These are phyloP conservation scores for Drosophila santomea DNA, from an alignment of 1,140 invertebrate genomes.

Conservation along the genomic window DNA sequence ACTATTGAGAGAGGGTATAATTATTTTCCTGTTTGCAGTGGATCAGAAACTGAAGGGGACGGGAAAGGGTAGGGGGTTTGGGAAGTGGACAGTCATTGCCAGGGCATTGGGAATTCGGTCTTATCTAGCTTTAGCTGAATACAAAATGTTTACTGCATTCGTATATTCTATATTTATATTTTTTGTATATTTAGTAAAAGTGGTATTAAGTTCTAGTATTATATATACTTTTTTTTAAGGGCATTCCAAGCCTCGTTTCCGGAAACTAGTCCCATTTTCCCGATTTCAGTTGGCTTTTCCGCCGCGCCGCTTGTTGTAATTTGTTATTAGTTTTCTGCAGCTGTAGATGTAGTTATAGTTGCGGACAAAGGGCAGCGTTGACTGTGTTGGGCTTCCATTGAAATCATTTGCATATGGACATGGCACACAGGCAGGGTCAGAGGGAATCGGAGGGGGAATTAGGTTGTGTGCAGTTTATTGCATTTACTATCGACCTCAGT, in stretches of 20 bases:
- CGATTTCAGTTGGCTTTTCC: conserved; percentile 49
- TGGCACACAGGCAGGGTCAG: neutral
- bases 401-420: conserved; percentile 80
- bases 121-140: too few species aligned
- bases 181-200: too few species aligned
- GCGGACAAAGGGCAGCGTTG: conserved; percentile 31
- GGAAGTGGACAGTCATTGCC: conserved; percentile 36
- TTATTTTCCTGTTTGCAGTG: conserved; percentile 33
- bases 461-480: conserved; percentile 62
- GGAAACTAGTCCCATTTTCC: neutral
- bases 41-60: neutral
- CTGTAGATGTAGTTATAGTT: conserved; percentile 34
- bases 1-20: conserved; percentile 30
- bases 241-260: neutral
- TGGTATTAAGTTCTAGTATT: too few species aligned
- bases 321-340: conserved; percentile 77
- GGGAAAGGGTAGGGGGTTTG: too few species aligned
- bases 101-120: neutral
- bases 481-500: conserved; percentile 69
- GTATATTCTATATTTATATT: too few species aligned
- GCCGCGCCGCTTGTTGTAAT: conserved; percentile 63
- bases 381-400: conserved; percentile 64
- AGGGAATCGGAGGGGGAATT: neutral
- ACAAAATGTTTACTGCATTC: too few species aligned
- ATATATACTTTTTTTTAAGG: neutral